A percentile compares a stretch with the other conserved stretches of the same genome.
These are phyloP conservation scores for Chrysodeixis includens DNA, from an alignment of 2,888 invertebrate genomes.

Conservation along the genomic window DNA sequence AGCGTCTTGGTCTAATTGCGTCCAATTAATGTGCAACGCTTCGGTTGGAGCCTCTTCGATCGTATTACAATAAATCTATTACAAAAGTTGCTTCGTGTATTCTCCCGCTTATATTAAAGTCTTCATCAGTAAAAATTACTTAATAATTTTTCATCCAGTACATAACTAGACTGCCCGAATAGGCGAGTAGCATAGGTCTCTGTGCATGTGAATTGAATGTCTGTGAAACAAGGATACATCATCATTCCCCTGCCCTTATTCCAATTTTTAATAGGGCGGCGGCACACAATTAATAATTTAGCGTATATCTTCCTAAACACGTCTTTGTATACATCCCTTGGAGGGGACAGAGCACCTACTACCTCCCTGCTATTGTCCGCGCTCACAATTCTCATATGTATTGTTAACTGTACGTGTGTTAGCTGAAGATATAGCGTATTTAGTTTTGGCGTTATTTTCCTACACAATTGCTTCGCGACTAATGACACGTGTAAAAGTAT, in stretches of 20 bases:
- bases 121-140: no score
- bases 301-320: conserved; percentile 13
- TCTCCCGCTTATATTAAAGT: no score
- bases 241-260: no score
- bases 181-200: no score
- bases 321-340: conserved; percentile 17
- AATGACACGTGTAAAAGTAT: neutral
- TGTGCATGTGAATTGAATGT: no score
- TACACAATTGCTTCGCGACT: neutral
- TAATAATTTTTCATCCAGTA: no score
- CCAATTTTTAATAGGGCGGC: no score
- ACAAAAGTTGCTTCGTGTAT: no score
- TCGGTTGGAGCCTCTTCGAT: neutral
- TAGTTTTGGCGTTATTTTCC: neutral
- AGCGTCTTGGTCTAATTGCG: neutral
- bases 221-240: no score
- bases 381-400: conserved; percentile 1
- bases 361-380: neutral
- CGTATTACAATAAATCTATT: neutral
- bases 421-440: neutral
- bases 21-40: neutral
- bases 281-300: neutral
- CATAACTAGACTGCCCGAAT: no score
- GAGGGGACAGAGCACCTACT: neutral
- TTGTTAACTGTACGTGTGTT: neutral